Base-by-base conservation (phyloP, 2,113 vertebrate genomes). In the Petroica traversi region DNA sequence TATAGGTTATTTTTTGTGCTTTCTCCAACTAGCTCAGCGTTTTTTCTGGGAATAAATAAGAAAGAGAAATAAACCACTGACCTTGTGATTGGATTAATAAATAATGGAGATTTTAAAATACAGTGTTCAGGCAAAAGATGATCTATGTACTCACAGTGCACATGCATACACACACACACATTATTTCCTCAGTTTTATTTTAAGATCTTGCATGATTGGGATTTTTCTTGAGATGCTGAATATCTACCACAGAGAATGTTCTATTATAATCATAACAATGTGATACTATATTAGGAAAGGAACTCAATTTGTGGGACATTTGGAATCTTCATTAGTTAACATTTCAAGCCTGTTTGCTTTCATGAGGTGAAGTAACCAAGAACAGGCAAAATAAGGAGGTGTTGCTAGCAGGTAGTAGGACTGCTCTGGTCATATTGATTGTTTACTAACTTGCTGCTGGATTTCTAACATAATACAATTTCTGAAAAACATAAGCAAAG, bases 281-380 rank as follows among this genome's bases (percentile, higher is more conserved):
- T 29, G 52, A 73, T 93, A 36, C 84, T 93, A 46, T 88, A 69
- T 92, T 84, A 92, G 66, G 81, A 54, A 96, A 86, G 43, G 85
- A 94, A 87, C 74, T 95, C 66, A 69, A 80, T 91, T 93, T 93
- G 40, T 67, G 79, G 77, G 57, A 63, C 52, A 81, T 87, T 94
- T 95, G n/a, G 36, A 63, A 64, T 67, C 57, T 72, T 62, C 34
- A 34, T 73, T 88, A 67, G 69, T 71, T 96, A 66, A 66, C 6
- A 9, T 73, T 94, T 89, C 57, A 88, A 87, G 41, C 29, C 54
- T 81, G 9, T 73, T 59, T 92, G 26, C 71, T 79, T 83, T 91
- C 78, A 89, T 41, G 25, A 81, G 67, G 51, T 14, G 4, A 88
- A 61, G 38, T 87, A 90, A 62, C 72, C 26, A 90, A 88, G 64